These are phyloP conservation scores for Istiophorus platypterus DNA, from an alignment of 2,113 vertebrate genomes.

Conservation along the genomic window DNA sequence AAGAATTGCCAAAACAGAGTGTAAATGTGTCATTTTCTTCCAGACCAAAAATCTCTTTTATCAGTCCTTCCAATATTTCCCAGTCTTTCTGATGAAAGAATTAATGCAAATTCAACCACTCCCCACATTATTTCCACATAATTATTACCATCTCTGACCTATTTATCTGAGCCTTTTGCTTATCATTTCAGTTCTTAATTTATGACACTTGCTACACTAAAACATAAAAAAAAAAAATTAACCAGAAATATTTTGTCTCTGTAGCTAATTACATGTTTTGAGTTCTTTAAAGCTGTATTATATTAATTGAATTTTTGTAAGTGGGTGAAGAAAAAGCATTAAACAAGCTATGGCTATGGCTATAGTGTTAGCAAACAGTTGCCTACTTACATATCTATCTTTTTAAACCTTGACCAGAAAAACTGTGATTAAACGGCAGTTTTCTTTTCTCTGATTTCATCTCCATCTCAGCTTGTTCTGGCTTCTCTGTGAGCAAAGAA, in stretches of 20 bases:
- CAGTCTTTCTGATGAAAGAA: slow-evolving; percentile 6
- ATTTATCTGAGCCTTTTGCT: slow-evolving; percentile 25
- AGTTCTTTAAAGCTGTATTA: not conserved
- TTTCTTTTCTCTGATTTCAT: slow-evolving; percentile 48
- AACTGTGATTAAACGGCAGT: slow-evolving; percentile 36
- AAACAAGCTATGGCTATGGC: not conserved
- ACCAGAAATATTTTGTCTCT: not conserved
- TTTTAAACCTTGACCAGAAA: slow-evolving; percentile 24
- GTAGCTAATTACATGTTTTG: slow-evolving; percentile 15
- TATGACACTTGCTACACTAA: not conserved
- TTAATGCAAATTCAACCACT: slow-evolving; percentile 20
- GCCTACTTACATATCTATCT: not conserved
- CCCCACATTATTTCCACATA: slow-evolving; percentile 6
- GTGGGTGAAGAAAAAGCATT: not conserved
- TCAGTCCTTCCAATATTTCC: slow-evolving; percentile 20
- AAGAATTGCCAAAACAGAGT: not conserved
- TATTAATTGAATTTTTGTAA: slow-evolving; percentile 6
- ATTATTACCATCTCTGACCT: slow-evolving; percentile 32
- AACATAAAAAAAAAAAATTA: too few species aligned
- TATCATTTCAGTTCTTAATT: slow-evolving; percentile 26
- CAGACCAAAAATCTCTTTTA: not conserved
- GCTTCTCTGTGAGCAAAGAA: slow-evolving; percentile 53
- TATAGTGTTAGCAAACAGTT: not conserved
- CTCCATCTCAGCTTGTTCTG: slow-evolving; percentile 16
- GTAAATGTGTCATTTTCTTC: slow-evolving; percentile 23